phyloP scores from a whole-genome alignment of 1,140 invertebrate species.

The Drosophila tropicalis region DNA sequence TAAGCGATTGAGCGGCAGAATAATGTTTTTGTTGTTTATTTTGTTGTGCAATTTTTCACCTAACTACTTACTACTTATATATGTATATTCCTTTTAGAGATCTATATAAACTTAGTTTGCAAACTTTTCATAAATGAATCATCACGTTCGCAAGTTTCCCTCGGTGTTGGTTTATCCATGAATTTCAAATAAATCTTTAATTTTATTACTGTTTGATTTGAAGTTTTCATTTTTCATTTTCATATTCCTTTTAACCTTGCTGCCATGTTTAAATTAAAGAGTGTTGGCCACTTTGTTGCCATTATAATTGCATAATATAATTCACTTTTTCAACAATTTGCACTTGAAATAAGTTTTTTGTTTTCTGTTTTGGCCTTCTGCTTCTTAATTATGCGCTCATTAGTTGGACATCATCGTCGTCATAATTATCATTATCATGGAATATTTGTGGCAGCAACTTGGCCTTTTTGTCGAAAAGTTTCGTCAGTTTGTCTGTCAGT shows the following conservation, averaged over 20 bases:
- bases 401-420: slow-evolving; percentile 18
- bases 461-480: slow-evolving; percentile 9
- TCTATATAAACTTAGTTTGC: slow-evolving; percentile 4
- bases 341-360: too few species aligned
- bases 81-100: neutral
- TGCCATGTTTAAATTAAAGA: too few species aligned
- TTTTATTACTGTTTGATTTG: too few species aligned
- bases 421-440: neutral
- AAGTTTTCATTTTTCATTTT: too few species aligned
- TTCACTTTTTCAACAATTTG: slow-evolving; percentile 19
- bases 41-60: slow-evolving; percentile 1
- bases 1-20: neutral
- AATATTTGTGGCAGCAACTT: slow-evolving; percentile 24
- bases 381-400: slow-evolving; percentile 62
- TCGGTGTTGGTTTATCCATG: neutral
- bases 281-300: too few species aligned
- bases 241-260: too few species aligned
- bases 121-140: slow-evolving; percentile 2
- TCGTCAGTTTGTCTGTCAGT: slow-evolving; percentile 18
- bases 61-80: neutral
- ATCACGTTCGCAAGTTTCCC: neutral
- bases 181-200: too few species aligned
- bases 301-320: neutral
- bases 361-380: neutral
- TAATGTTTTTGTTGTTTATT: neutral